phyloP scores from a whole-genome alignment of 2,113 vertebrate species.

The cattle (Bos taurus) region DNA sequence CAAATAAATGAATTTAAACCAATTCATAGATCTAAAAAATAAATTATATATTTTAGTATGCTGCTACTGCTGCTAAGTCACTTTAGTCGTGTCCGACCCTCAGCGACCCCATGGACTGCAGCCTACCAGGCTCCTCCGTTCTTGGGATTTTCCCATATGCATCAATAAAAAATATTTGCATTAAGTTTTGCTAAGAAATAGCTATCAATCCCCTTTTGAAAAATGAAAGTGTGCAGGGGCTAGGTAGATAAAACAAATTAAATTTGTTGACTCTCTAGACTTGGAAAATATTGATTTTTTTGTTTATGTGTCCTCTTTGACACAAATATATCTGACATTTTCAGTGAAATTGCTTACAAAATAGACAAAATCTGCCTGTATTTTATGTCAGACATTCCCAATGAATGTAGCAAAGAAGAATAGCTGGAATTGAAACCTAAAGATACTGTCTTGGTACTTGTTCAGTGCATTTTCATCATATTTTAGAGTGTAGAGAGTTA shows the following conservation, averaged over 20 bases:
- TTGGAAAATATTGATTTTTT: conserved; percentile 55
- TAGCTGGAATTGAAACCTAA: not conserved
- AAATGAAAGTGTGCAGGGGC: not conserved
- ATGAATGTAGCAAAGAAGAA: not conserved
- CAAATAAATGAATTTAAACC: not conserved
- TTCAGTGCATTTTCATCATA: not conserved
- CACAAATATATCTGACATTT: conserved; percentile 9
- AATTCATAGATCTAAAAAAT: not conserved
- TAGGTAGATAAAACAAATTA: conserved; percentile 22
- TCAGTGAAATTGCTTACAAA: conserved; percentile 40
- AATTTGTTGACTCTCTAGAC: conserved; percentile 23
- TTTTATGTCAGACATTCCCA: not conserved
- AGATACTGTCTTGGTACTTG: not conserved
- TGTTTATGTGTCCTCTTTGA: not conserved
- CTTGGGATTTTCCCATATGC: not conserved
- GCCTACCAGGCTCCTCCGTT: no score
- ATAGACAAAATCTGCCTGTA: not conserved
- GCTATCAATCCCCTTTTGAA: not conserved
- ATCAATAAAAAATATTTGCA: not conserved
- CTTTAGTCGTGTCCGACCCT: no score
- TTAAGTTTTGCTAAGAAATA: not conserved
- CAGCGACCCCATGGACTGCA: no score
- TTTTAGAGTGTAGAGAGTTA: not conserved
- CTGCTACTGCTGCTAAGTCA: no score
- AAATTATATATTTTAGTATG: not conserved